Percentiles rank a stretch among this genome's conserved stretches.
Conservation (phyloP, 2,888 invertebrate species). For the Rhorus exstirpatorius region DNA sequence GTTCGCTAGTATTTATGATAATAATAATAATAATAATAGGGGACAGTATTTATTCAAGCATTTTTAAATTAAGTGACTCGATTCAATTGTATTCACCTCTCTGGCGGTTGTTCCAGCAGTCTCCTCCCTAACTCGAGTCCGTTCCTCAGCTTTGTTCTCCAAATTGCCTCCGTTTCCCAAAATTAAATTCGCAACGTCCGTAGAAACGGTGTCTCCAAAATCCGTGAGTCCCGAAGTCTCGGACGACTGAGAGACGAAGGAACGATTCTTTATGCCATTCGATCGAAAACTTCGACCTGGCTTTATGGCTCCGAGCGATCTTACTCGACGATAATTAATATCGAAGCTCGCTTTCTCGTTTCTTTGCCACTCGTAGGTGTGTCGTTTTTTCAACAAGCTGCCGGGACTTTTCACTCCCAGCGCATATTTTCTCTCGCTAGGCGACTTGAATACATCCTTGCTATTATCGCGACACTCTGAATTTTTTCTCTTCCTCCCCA, state of each 20-base stretch:
- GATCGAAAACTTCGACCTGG: slow-evolving; percentile 20
- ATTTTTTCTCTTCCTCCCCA: neutral
- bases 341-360: neutral
- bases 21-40: no score
- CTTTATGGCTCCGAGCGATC: slow-evolving; percentile 47
- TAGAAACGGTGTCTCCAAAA: neutral
- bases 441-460: slow-evolving; percentile 16
- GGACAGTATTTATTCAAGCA: no score
- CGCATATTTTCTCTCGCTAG: slow-evolving; percentile 9
- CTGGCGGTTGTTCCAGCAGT: neutral
- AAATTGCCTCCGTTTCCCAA: neutral
- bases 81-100: neutral
- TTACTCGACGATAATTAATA: neutral
- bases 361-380: neutral
- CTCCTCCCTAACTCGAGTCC: neutral
- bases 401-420: slow-evolving; percentile 4
- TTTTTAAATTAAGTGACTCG: no score
- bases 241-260: neutral
- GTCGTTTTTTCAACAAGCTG: neutral
- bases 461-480: neutral
- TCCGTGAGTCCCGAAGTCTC: neutral
- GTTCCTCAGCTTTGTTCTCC: neutral
- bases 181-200: neutral
- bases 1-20: no score
- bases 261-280: neutral